Evolutionary conservation across 1,140 invertebrate species (phyloP), one percentile per base, ranked within the genome.

Genomic region (Philotrypesis tridentata): DNA sequence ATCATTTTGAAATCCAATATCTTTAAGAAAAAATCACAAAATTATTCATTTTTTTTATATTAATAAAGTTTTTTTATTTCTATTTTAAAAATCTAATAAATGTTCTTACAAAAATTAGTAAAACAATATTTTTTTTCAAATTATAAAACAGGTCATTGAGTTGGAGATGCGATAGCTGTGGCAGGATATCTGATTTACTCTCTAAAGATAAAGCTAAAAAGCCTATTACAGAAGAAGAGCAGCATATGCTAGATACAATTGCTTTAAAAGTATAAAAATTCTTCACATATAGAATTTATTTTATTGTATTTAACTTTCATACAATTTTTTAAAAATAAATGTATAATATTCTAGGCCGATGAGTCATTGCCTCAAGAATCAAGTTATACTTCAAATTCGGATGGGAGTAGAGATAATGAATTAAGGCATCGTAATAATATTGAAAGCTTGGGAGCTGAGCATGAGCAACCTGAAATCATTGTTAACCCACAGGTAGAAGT

Each of bases 151-250:
- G 91, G 84, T 92, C 91, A 17, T 77, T 90, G 29, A 89, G 82
- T 70, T 92, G 91, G 91, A 85, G 89, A 78, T 92, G 91, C 63
- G 88, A 90, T 29, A 88, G 75, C 37, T 92, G 91, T 84, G 91
- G 91, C 17, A 90, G 87, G 82, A 88, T 91, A 72, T 84, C 88
- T 8, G 83, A 90, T 80, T 87, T 92, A 76, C 85, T 92, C 27
- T 90, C 90, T 14, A 91, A 91, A 78, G 86, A 90, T 48, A 87
- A 86, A 25, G 75, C 84, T 14, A 90, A 88, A 37, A 90, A 88
- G 81, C 89, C 90, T 33, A 90, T 92, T 12, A 91, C 91, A 3
- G 88, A 90, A 80, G 92, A 92, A 73, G 92, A 92, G 82, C 89
- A 89, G 61, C 88, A 90, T 61, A 90, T 93, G 85, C 85, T 93